Evolutionary conservation across 2,888 invertebrate species (phyloP).

Genomic region (Smittia sp.): DNA sequence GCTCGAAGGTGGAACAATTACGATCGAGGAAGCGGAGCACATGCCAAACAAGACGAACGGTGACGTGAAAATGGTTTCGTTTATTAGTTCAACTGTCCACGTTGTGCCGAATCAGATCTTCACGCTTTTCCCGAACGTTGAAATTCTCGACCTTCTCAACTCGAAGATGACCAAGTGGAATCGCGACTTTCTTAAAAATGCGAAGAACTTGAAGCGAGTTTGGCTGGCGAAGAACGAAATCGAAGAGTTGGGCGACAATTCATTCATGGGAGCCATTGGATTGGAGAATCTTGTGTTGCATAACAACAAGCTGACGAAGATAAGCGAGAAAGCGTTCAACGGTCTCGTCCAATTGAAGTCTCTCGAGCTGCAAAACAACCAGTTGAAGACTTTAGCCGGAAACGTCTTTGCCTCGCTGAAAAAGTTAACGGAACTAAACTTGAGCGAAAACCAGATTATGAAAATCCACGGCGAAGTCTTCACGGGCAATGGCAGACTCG

Average conservation of each 20-base stretch:
- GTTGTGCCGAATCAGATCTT: constrained; percentile 16
- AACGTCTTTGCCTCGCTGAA: not conserved
- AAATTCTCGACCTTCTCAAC: not conserved
- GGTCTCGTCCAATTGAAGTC: not conserved
- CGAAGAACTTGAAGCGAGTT: not conserved
- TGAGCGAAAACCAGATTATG: not conserved
- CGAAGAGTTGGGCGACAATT: not conserved
- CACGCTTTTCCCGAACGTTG: not conserved
- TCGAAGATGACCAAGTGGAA: not conserved
- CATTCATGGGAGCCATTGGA: not conserved
- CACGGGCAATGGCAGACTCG: not conserved
- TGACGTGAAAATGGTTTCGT: constrained; percentile 21
- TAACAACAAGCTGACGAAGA: not conserved
- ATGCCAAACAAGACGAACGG: not conserved
- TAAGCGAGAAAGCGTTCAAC: constrained; percentile 8
- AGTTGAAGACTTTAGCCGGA: not conserved
- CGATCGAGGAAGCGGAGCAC: not conserved
- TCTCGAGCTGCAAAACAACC: not conserved
- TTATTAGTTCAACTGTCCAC: constrained; percentile 6
- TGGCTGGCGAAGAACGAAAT: constrained; percentile 7
- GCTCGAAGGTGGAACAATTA: not conserved
- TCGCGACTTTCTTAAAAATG: not conserved
- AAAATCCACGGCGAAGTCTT: not conserved
- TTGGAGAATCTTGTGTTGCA: not conserved
- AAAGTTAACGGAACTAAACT: not conserved